Conservation (phyloP, 2,113 vertebrate species). For the Ancistrus triradiatus region DNA sequence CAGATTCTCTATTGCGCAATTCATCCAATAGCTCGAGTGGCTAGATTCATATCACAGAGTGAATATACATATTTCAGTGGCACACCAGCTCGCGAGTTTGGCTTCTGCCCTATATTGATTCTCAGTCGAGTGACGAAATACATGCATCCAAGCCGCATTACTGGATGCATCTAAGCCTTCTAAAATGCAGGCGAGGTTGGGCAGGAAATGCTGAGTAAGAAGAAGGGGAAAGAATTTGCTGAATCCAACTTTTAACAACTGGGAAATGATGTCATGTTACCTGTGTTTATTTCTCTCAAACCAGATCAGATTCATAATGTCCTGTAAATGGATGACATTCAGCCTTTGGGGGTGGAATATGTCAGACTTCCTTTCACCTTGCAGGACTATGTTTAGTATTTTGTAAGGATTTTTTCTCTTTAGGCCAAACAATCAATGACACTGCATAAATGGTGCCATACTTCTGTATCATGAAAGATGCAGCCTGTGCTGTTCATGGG, state of each 20-base stretch:
- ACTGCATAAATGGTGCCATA: neutral
- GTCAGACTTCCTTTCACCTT: too few relatives aligned
- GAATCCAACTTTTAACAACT: neutral
- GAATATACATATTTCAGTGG: neutral
- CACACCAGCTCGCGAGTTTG: slow-evolving; percentile 1
- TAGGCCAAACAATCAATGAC: slow-evolving; percentile 2
- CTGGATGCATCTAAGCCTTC: neutral
- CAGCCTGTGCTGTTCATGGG: neutral
- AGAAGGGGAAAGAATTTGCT: neutral
- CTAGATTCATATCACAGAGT: neutral
- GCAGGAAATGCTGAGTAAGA: slow-evolving; percentile 17
- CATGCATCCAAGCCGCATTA: neutral
- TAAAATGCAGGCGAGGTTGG: neutral
- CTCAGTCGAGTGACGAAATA: neutral
- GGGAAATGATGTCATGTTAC: too few relatives aligned
- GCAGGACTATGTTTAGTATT: too few relatives aligned
- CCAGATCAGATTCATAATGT: neutral
- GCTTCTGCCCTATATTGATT: neutral
- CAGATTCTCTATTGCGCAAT: too few relatives aligned
- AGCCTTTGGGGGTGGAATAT: too few relatives aligned
- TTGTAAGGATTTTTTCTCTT: too few relatives aligned
- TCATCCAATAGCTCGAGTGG: neutral
- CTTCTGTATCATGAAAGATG: neutral
- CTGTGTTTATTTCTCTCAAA: too few relatives aligned
- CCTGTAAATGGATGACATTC: neutral